phyloP scores from a whole-genome alignment of 1,140 invertebrate species.

The Neodiprion fabricii region DNA sequence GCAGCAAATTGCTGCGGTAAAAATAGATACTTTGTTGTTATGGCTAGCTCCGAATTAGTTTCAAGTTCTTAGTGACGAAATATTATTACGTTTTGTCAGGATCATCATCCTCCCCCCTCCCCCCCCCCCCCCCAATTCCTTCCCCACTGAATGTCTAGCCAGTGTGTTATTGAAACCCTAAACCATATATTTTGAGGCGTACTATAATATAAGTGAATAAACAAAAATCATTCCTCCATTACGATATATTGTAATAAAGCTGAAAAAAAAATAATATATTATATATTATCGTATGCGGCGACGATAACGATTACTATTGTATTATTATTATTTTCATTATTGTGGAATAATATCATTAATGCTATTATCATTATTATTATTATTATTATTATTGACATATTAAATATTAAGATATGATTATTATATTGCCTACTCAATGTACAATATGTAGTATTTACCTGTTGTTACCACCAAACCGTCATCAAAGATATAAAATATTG shows the following conservation, averaged over 20 bases:
- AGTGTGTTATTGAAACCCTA: neutral
- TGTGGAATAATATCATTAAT: neutral
- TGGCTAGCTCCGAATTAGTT: no score
- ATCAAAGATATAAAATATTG: conserved; percentile 64
- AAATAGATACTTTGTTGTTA: no score
- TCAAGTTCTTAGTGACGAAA: no score
- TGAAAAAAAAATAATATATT: conserved; percentile 8
- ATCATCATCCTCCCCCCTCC: neutral
- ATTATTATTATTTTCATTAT: neutral
- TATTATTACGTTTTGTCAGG: neutral
- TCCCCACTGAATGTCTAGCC: neutral
- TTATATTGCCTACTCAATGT: conserved; percentile 60
- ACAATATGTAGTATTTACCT: conserved; percentile 65
- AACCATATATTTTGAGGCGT: neutral
- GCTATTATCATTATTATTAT: conserved; percentile 31
- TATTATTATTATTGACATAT: conserved; percentile 34
- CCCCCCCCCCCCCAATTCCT: neutral
- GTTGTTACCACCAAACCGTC: conserved; percentile 64
- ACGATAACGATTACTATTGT: conserved; percentile 11
- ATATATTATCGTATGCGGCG: neutral
- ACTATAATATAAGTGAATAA: neutral
- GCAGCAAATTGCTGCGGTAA: no score
- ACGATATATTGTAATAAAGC: conserved; percentile 10
- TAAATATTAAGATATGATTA: conserved; percentile 59
- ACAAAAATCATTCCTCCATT: conserved; percentile 12